Percentiles rank a stretch among this genome's conserved stretches.
phyloP scores from a whole-genome alignment of 2,113 vertebrate species.

The Macaca nemestrina region DNA sequence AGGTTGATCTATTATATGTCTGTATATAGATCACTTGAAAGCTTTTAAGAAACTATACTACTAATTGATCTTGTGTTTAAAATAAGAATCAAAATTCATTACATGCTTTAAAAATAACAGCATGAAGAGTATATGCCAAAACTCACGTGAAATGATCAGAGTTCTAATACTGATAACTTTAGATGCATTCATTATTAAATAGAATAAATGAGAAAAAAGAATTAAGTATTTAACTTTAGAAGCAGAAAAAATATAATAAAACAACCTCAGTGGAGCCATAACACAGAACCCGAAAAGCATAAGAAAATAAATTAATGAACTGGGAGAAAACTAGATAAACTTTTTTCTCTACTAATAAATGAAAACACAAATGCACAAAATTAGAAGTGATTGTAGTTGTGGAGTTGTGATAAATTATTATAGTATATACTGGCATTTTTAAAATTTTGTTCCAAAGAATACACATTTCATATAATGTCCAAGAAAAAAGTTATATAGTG shows the following conservation, averaged over 20 bases:
- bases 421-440: not conserved
- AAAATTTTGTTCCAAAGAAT: not conserved
- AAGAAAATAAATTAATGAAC: not conserved
- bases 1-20: not conserved
- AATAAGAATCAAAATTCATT: not conserved
- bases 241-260: not conserved
- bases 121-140: not conserved
- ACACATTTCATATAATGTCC: not conserved
- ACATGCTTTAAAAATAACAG: not conserved
- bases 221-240: not conserved
- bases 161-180: not conserved
- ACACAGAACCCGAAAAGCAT: not conserved
- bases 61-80: not conserved
- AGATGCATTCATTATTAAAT: not conserved
- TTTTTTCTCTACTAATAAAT: not conserved
- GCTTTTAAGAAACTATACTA: not conserved
- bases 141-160: not conserved
- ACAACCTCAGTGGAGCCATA: not conserved
- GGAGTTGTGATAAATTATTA: not conserved
- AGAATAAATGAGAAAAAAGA: not conserved
- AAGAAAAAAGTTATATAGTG: not conserved
- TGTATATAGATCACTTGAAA: not conserved
- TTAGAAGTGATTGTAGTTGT: not conserved
- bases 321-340: not conserved
- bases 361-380: not conserved